Base-by-base conservation (phyloP, 1,140 invertebrate species). In the Cyclargus thomasi region DNA sequence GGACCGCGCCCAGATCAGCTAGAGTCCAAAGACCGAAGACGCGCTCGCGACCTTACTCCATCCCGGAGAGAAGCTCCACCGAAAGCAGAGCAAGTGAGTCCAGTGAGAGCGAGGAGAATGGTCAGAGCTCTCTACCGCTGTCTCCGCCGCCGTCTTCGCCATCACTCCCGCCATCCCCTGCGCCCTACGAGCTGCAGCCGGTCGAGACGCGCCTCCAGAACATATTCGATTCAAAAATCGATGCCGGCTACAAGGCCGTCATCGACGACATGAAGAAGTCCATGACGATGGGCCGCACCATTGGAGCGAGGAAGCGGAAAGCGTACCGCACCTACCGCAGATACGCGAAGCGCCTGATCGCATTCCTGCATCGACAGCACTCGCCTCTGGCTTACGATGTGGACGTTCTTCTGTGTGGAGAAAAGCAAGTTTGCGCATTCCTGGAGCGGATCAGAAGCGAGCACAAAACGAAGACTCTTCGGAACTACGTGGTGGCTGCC, bases 231-330 rank as follows among this genome's bases (percentile, higher is more conserved):
- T 83, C 85, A 0, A 90, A 90, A 83, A 78, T 85, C 29, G 85
- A 88, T 65, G 85, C 80, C 7, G 81, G 84, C 53, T 91, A 91
- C 69, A 91, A 91, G 83, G 89, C 89, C 16, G 86, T 91, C 1
- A 91, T 91, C 23, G 90, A 91, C 73, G 90, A 91, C 53, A 91
- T 91, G 90, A 91, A 91, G 72, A 91, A 91, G 77, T 89, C 86
- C 2, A 91, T 91, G 90, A 88, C 82, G 0, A 90, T 90, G 84
- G 90, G 90, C 8, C 81, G 89, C 63, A 90, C 86, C 5, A 76
- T 91, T 0, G 87, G 89, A 53, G 74, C 89, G 1, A 79, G 88
- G 65, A 91, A 91, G 67, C 82, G 90, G 62, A 90, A 90, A 78
- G 86, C 82, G 0, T 91, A 91, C 55, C 73, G 90, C 18, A 91